Base-by-base conservation (phyloP, 37 sponge, comb jelly and placozoan species). In the Agelas oroides region DNA sequence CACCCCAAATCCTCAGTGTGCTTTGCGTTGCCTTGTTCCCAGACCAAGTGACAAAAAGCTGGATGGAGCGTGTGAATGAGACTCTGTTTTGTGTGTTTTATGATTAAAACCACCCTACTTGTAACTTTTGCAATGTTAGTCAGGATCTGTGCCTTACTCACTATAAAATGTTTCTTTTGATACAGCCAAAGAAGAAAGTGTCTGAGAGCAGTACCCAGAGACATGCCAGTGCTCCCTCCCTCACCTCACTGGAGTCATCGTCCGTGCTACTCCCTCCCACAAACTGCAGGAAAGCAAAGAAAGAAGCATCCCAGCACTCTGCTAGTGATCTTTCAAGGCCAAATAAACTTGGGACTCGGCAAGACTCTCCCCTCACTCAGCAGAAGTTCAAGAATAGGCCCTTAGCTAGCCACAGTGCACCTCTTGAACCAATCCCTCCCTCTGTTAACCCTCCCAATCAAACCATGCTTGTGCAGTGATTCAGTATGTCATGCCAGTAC, bases 181-280 rank as follows among this genome's bases (percentile, higher is more conserved):
- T 6, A 27, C 55, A 68, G 69, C 68, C 58, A 27, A 81, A 81
- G 63, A 72, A 82, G 52, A 65, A 34, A 28, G 58, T 20, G 12
- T 31, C 70, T 54, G 70, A 81, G 21, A 30, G 58, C 21, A 24
- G 33, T 33, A 33, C 20, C 16, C 24, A 35, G 16, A 78, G 78
- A 5, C 66, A 87, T 62, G 30, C 88, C 18, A 88, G 89, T 76
- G 89, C 89, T 13, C 89, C 89, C 25, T 81, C 89, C 6, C 89
- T 88, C 36, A 63, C 74, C 30, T 72, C 76, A 23, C 73, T 52
- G 46, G 23, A 18, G 52, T 27, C 53, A 61, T 25, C 62, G 6
- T 3, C 46, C 6, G 30, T 19, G 53, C 23, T 41, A 39, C 53
- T 71, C 23, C 53, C 23, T 71, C 73, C 33, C 21, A 19, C 53